Conservation (phyloP, 23 tunicate genomes). For the Halocynthia aurantium region DNA sequence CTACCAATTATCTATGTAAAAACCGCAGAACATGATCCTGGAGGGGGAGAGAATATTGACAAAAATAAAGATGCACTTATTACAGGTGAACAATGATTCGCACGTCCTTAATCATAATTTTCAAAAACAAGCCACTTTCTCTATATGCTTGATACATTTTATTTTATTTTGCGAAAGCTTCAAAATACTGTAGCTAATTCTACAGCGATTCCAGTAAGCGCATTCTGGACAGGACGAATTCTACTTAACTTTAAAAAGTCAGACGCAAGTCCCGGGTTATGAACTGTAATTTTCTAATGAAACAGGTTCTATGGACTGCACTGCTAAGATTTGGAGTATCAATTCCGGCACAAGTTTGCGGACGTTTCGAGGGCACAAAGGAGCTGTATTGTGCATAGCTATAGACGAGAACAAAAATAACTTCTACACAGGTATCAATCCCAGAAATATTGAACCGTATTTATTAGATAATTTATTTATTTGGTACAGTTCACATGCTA, state of each 20-base stretch:
- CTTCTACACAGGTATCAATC: slow-evolving; percentile 62
- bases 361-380: slow-evolving; percentile 86
- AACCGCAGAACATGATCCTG: slow-evolving; percentile 15
- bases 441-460: background rate
- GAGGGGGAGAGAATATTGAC: slow-evolving; percentile 28
- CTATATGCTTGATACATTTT: too few relatives aligned
- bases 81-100: slow-evolving; percentile 34
- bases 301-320: slow-evolving; percentile 83
- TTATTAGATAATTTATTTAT: background rate
- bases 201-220: too few relatives aligned
- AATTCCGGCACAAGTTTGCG: slow-evolving; percentile 36
- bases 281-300: too few relatives aligned
- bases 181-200: too few relatives aligned
- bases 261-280: too few relatives aligned
- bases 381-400: slow-evolving; percentile 67
- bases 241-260: too few relatives aligned
- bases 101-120: background rate
- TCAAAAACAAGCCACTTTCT: too few relatives aligned
- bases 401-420: slow-evolving; percentile 55
- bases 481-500: background rate
- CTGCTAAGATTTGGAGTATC: slow-evolving; percentile 68
- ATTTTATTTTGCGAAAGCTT: too few relatives aligned
- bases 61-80: slow-evolving; percentile 46
- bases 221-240: too few relatives aligned
- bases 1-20: slow-evolving; percentile 48